These are phyloP conservation scores for Hypotaenidia okinawae DNA, from an alignment of 2,797 vertebrate genomes.

Conservation along the genomic window DNA sequence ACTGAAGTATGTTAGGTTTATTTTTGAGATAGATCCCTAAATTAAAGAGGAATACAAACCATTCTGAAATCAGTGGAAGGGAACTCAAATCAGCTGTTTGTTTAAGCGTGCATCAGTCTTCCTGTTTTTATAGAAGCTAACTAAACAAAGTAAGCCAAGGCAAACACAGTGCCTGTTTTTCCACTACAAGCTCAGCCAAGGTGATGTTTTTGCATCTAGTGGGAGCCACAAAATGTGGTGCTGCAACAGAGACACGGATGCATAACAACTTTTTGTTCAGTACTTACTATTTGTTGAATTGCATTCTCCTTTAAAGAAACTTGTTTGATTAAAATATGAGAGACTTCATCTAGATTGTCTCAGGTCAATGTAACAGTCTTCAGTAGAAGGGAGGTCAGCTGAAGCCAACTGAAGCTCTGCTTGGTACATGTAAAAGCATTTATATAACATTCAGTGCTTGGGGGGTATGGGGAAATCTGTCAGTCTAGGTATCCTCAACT, in stretches of 20 bases:
- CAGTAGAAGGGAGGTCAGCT: background rate
- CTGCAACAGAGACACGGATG: background rate
- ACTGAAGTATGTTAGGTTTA: background rate
- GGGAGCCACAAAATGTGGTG: background rate
- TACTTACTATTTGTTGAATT: background rate
- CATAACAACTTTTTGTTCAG: background rate
- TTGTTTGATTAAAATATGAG: background rate
- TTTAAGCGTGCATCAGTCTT: background rate
- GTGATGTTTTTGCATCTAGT: conserved; percentile 16
- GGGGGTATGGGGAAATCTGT: too few relatives aligned
- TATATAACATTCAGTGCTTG: background rate
- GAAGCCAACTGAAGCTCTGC: background rate
- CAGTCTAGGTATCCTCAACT: background rate
- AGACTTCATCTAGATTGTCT: background rate
- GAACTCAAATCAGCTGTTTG: background rate
- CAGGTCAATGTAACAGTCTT: background rate
- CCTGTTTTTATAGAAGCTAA: background rate
- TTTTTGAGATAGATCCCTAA: background rate
- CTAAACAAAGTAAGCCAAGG: background rate
- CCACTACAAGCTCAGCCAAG: background rate
- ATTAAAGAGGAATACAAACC: background rate
- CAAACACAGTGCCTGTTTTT: conserved; percentile 11
- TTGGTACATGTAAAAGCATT: background rate
- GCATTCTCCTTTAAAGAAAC: background rate
- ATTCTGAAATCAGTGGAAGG: background rate